Evolutionary conservation across 2,888 invertebrate genomes (phyloP).

Genomic region (Cynaeus angustus): DNA sequence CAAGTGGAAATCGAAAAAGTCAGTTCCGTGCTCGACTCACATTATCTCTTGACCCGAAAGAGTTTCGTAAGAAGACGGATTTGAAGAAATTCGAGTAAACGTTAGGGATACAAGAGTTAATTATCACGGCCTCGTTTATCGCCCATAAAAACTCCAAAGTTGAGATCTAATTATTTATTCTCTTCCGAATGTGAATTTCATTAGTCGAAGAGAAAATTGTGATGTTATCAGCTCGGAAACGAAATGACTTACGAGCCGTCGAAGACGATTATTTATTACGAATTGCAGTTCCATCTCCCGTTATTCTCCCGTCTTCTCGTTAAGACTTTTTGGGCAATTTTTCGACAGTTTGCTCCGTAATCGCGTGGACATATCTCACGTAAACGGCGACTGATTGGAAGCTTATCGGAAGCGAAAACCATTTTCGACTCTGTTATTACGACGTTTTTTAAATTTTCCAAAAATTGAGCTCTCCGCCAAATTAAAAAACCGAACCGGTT

Average conservation of each 20-base stretch:
- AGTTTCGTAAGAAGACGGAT: background rate
- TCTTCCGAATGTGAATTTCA: slow-evolving; percentile 40
- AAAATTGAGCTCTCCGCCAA: background rate
- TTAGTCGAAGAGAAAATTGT: slow-evolving; percentile 32
- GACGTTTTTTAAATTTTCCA: slow-evolving; percentile 14
- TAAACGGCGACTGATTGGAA: slow-evolving; percentile 24
- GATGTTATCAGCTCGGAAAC: slow-evolving; percentile 27
- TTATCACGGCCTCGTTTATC: slow-evolving; percentile 38
- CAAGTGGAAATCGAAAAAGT: slow-evolving; percentile 13
- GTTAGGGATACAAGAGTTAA: slow-evolving; percentile 39
- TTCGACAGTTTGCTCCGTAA: slow-evolving; percentile 10
- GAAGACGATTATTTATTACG: slow-evolving; percentile 35
- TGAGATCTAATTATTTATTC: slow-evolving; percentile 39
- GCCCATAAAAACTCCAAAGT: slow-evolving; percentile 38
- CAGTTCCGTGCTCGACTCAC: background rate
- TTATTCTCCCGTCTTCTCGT: slow-evolving; percentile 17
- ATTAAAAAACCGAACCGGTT: too few species aligned
- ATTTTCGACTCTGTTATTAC: slow-evolving; percentile 23
- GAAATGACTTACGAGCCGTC: slow-evolving; percentile 37
- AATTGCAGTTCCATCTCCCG: slow-evolving; percentile 32
- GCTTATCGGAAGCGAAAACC: slow-evolving; percentile 19
- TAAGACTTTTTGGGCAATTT: slow-evolving; percentile 28
- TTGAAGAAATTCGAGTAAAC: slow-evolving; percentile 14
- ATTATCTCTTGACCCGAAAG: slow-evolving; percentile 7
- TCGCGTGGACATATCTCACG: slow-evolving; percentile 35